Percentiles rank a stretch among this genome's conserved stretches.
Evolutionary conservation across 2,888 invertebrate genomes (phyloP).

Genomic region (Drosophila longiperda): DNA sequence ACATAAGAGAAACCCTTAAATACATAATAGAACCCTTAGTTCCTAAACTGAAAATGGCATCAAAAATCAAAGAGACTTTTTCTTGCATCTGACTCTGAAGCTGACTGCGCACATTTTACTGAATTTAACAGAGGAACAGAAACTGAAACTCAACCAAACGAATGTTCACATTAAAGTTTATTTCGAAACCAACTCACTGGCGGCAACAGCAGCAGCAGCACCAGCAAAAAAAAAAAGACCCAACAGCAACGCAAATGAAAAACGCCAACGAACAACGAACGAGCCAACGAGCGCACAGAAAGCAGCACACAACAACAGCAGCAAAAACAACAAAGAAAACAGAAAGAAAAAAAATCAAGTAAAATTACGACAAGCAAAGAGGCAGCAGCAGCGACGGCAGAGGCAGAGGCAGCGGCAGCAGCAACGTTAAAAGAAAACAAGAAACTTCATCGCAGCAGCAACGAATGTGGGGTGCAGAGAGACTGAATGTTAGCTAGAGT

Average conservation of each 20-base stretch:
- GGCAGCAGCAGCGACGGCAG: conserved; percentile 41
- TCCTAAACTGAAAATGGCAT: neutral
- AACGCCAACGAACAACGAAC: conserved; percentile 64
- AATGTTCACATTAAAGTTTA: conserved; percentile 78
- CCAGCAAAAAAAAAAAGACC: conserved; percentile 44
- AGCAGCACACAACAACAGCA: conserved; percentile 62
- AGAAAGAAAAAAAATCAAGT: conserved; percentile 67
- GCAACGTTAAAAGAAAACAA: conserved; percentile 68
- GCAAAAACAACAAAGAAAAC: conserved; percentile 42
- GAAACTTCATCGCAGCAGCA: conserved; percentile 63
- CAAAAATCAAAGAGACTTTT: conserved; percentile 12
- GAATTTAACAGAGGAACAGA: conserved; percentile 79
- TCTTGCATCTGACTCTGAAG: conserved; percentile 43
- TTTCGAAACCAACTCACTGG: conserved; percentile 75
- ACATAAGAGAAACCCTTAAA: neutral
- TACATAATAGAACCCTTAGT: neutral
- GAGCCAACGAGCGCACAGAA: conserved; percentile 61
- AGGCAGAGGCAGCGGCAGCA: conserved; percentile 25
- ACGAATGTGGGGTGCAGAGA: conserved; percentile 37
- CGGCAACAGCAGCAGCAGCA: conserved; percentile 36
- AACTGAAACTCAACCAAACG: conserved; percentile 70
- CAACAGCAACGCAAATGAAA: conserved; percentile 64
- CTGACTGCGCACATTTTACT: conserved; percentile 73
- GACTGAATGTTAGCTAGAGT: conserved; percentile 12
- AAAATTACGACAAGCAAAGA: conserved; percentile 79